Percentiles rank a stretch among this genome's conserved stretches.
Evolutionary conservation across 2,888 invertebrate species (phyloP).

Genomic region (Tiliacea aurago): DNA sequence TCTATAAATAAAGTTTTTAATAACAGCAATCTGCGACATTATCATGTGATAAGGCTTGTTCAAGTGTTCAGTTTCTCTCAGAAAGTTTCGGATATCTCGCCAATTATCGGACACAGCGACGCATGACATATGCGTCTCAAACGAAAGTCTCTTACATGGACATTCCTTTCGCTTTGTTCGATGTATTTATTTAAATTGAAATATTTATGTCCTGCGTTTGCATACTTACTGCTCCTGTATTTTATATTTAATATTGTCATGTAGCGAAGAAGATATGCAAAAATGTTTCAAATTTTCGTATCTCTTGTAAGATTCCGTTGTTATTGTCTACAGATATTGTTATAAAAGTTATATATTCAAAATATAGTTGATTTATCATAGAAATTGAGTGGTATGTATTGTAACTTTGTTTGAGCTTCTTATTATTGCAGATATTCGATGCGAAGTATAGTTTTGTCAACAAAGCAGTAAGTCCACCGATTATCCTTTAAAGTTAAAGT

Average conservation of each 20-base stretch:
- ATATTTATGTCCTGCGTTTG: constrained; percentile 44
- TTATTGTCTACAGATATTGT: constrained; percentile 20
- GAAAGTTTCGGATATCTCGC: constrained; percentile 65
- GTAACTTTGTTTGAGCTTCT: constrained; percentile 1
- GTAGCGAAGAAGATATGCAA: constrained; percentile 17
- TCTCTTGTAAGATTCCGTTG: constrained; percentile 13
- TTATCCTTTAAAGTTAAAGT: too few species aligned
- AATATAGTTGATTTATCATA: constrained; percentile 12
- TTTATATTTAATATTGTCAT: constrained; percentile 36
- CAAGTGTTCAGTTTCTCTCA: constrained; percentile 50
- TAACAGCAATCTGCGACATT: constrained; percentile 25
- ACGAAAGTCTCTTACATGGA: constrained; percentile 68
- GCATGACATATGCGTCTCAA: constrained; percentile 69
- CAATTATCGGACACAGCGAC: constrained; percentile 66
- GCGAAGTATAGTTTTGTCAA: constrained; percentile 19
- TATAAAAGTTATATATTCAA: not conserved
- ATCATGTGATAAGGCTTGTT: constrained; percentile 38
- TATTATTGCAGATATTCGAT: not conserved
- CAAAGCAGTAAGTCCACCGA: constrained; percentile 13
- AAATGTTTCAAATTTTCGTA: constrained; percentile 5
- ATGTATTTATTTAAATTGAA: constrained; percentile 57
- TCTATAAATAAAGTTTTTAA: constrained; percentile 29
- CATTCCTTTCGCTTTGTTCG: constrained; percentile 63
- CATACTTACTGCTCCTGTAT: constrained; percentile 36
- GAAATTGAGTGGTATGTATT: not conserved